Conservation (phyloP, 92 coral and sea anemone genomes). For the Zoanthus gigantus region DNA sequence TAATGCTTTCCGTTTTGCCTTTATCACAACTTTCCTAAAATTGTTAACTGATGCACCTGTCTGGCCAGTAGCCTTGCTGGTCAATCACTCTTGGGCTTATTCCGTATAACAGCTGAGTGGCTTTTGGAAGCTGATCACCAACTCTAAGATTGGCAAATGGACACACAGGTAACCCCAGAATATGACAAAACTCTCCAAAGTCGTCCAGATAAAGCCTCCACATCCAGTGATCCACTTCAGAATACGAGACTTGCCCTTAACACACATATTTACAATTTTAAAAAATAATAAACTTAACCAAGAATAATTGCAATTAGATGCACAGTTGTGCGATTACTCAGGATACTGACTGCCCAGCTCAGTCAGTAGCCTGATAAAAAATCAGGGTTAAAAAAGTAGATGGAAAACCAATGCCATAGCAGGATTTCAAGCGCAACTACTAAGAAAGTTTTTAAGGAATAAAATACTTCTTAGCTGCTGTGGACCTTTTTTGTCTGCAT, state of each 20-base stretch:
- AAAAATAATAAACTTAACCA: not conserved
- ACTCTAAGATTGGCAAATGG: constrained; percentile 79
- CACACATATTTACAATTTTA: not conserved
- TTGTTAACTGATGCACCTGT: constrained; percentile 49
- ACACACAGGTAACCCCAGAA: constrained; percentile 85
- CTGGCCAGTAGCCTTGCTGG: constrained; percentile 86
- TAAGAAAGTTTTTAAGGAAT: too few species aligned
- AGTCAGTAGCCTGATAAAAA: too few species aligned
- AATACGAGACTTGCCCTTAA: constrained; percentile 76
- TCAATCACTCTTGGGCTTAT: constrained; percentile 82
- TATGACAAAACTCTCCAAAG: constrained; percentile 91
- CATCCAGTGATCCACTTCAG: constrained; percentile 94
- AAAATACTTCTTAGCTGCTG: too few species aligned
- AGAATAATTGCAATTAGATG: too few species aligned
- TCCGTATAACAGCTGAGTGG: constrained; percentile 84
- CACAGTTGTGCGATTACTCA: too few species aligned
- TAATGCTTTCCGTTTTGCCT: too few species aligned
- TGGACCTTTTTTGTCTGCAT: too few species aligned
- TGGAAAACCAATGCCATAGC: too few species aligned
- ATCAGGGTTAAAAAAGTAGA: too few species aligned
- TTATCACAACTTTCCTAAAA: not conserved
- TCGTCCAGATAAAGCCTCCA: constrained; percentile 89
- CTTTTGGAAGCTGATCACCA: constrained; percentile 67
- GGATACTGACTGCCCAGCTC: too few species aligned
- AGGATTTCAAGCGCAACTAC: too few species aligned